Conservation (phyloP, 2,797 vertebrate genomes). For the Sebastiscus albofasciatus region DNA sequence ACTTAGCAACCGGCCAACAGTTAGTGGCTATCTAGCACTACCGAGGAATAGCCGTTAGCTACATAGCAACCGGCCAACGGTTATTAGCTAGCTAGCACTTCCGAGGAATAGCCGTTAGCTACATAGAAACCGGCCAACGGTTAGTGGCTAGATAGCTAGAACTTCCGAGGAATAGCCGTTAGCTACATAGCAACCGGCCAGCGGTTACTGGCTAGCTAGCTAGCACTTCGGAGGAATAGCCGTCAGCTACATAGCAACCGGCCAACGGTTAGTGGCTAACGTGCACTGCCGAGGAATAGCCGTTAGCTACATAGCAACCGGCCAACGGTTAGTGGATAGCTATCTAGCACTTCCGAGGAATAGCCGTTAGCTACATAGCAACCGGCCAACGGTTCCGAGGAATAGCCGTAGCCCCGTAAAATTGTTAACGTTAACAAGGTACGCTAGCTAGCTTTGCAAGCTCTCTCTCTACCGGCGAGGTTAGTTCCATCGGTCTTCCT, state of each 20-base stretch:
- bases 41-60: no score
- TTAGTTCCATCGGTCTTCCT: constrained; percentile 66
- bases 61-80: no score
- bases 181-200: constrained; percentile 41
- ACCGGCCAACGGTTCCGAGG: constrained; percentile 41
- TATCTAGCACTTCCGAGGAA: no score
- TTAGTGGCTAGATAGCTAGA: background rate
- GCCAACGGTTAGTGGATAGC: no score
- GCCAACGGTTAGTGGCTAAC: constrained; percentile 17
- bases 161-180: background rate
- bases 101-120: no score
- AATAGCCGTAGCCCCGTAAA: background rate
- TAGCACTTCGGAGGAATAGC: constrained; percentile 43
- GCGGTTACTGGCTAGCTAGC: constrained; percentile 14
- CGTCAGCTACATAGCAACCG: constrained; percentile 3
- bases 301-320: no score
- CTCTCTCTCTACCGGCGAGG: constrained; percentile 33
- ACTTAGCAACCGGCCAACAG: no score
- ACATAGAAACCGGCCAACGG: constrained; percentile 32
- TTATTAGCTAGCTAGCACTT: no score
- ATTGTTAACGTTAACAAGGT: no score
- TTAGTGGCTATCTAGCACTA: fast-evolving
- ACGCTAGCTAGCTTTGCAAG: constrained; percentile 45
- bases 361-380: no score
- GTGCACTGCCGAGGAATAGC: no score